Evolutionary conservation across 2,113 vertebrate species (phyloP), one percentile per base, ranked within the genome.

Genomic region (Talpa occidentalis): DNA sequence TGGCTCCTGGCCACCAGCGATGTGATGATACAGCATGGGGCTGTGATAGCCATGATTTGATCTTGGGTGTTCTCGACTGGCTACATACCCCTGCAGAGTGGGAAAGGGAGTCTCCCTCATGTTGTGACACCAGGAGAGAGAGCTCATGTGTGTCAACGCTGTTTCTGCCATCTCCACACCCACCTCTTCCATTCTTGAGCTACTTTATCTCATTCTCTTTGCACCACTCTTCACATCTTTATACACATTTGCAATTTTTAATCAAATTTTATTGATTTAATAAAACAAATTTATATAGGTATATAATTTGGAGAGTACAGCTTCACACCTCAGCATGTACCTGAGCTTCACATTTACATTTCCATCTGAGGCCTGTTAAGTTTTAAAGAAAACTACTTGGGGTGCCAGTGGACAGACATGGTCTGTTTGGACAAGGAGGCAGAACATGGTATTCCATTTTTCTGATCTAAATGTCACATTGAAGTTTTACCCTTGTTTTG

Each of bases 1-100:
- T 98, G 98, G 98, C 98, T 98, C 19, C 82, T 81, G 94, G 98
- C 98, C 98, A 98, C 79, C 49, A 90, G 96, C 97, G 91, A 95
- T 4, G 95, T 49, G 97, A 84, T 97, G 98, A 98, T 17, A 92
- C 92, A 97, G 96, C 95, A 85, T 56, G 37, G 32, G 81, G 88
- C 95, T 93, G 24, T 97, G 96, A 97, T 92, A 97, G 97, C 81
- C 93, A 77, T 49, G 0, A 17, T 89, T 96, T 86, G 24, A 11
- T 97, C 95, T 82, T 97, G 97, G 96, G 91, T 96, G 7, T 94
- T 97, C 97, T 95, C 90, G 96, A 94, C 96, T 44, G 0, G 67
- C 79, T 92, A 49, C 72, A 69, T 30, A 73, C 59, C 86, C 93
- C 32, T 5, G 15, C 82, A 0, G 2, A 96, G 89, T 81, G 80